Conservation (phyloP, 2,888 invertebrate genomes). For the Melieria omissa region DNA sequence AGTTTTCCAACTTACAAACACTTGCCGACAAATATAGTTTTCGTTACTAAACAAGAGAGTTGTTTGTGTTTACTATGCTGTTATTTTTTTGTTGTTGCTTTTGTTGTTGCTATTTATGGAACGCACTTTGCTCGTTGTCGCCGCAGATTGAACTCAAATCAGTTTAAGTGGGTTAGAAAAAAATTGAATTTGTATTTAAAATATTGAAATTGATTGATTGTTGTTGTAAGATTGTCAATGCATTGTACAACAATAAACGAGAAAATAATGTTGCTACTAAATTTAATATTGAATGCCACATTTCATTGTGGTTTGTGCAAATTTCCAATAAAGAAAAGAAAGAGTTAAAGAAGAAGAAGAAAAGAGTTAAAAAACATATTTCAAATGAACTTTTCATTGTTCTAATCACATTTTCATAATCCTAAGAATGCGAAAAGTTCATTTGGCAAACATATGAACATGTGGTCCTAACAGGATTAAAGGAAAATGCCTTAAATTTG, state of each 20-base stretch:
- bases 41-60: neutral
- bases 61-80: neutral
- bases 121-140: neutral
- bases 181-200: neutral
- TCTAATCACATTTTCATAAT: too few relatives aligned
- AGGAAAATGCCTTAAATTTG: too few relatives aligned
- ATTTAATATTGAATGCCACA: neutral
- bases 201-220: neutral
- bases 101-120: constrained; percentile 10
- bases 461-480: too few relatives aligned
- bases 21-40: neutral
- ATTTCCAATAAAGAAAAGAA: too few relatives aligned
- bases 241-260: neutral
- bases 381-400: too few relatives aligned
- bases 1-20: neutral
- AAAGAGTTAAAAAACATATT: too few relatives aligned
- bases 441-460: too few relatives aligned
- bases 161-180: constrained; percentile 17
- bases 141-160: constrained; percentile 36
- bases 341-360: too few relatives aligned
- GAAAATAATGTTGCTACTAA: neutral
- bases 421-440: too few relatives aligned
- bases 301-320: too few relatives aligned
- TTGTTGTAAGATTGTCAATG: neutral
- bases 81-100: constrained; percentile 1